Evolutionary conservation across 2,888 invertebrate species (phyloP).

Genomic region (Penaeus monodon): DNA sequence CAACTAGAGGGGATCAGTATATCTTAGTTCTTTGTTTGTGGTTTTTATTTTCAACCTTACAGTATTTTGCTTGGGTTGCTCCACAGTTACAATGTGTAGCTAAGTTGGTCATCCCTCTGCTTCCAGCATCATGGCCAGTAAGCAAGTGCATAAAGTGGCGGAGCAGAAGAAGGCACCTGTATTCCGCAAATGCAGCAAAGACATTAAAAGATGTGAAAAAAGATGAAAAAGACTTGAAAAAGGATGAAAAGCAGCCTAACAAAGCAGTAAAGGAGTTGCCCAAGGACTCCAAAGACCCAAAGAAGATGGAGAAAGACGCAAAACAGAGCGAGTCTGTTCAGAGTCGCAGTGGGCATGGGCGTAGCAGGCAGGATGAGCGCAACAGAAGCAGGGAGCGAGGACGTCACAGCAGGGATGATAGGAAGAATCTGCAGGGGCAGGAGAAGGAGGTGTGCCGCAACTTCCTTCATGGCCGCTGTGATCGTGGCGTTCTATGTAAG

Average conservation of each 20-base stretch:
- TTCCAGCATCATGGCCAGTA: constrained; percentile 37
- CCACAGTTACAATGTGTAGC: constrained; percentile 11
- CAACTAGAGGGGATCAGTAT: not conserved
- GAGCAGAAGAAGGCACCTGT: constrained; percentile 8
- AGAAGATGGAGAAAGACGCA: constrained; percentile 11
- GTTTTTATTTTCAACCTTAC: too few relatives aligned
- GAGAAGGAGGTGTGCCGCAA: constrained; percentile 44
- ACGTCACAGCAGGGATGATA: constrained; percentile 22
- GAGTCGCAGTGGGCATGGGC: not conserved
- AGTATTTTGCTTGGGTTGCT: constrained; percentile 3
- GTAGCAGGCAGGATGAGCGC: not conserved
- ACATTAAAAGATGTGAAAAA: constrained; percentile 1
- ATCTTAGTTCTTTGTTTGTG: too few relatives aligned
- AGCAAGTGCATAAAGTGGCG: constrained; percentile 22
- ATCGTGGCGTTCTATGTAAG: constrained; percentile 47
- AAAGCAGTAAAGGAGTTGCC: constrained; percentile 3
- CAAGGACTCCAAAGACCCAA: constrained; percentile 5
- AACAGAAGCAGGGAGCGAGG: constrained; percentile 23
- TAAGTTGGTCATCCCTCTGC: constrained; percentile 46
- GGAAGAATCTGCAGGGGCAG: constrained; percentile 2
- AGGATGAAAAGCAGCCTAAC: not conserved
- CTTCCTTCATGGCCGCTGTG: constrained; percentile 42
- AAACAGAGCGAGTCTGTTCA: constrained; percentile 1
- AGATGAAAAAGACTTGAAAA: constrained; percentile 13
- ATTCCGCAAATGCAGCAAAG: not conserved